phyloP scores from a whole-genome alignment of 2,888 invertebrate genomes.

The Cephus pulcher region DNA sequence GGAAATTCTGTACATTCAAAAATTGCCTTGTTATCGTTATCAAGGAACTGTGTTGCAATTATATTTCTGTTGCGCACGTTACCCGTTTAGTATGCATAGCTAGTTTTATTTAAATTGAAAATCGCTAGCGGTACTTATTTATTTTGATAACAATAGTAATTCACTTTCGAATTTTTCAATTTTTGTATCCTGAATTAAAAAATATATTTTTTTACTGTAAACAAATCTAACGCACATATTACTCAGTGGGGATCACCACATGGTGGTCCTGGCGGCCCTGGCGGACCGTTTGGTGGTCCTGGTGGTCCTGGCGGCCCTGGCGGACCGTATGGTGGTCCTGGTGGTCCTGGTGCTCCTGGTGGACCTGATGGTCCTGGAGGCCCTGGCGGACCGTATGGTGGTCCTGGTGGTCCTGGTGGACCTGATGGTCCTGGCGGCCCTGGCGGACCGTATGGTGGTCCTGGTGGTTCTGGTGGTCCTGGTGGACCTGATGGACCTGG shows the following conservation, averaged over 20 bases:
- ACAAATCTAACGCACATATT: not conserved
- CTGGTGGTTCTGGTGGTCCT: not conserved
- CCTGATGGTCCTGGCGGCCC: not conserved
- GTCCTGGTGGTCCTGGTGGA: no score
- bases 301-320: not conserved
- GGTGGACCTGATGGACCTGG: not conserved
- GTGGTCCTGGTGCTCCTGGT: not conserved
- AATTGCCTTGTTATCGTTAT: not conserved
- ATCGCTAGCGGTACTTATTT: not conserved
- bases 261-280: slow-evolving; percentile 1
- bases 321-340: not conserved
- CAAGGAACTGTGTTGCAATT: not conserved
- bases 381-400: no score
- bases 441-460: not conserved
- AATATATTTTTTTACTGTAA: not conserved
- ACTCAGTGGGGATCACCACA: slow-evolving; percentile 8
- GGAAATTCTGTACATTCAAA: not conserved
- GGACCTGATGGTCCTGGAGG: no score
- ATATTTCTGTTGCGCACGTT: not conserved
- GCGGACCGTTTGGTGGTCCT: no score
- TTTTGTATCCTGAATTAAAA: not conserved
- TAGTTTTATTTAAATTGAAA: not conserved
- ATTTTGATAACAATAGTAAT: not conserved
- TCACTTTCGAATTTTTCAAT: not conserved
- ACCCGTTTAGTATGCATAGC: not conserved